Evolutionary conservation across 2,888 invertebrate species (phyloP).

Genomic region (Cremastinae sp.): DNA sequence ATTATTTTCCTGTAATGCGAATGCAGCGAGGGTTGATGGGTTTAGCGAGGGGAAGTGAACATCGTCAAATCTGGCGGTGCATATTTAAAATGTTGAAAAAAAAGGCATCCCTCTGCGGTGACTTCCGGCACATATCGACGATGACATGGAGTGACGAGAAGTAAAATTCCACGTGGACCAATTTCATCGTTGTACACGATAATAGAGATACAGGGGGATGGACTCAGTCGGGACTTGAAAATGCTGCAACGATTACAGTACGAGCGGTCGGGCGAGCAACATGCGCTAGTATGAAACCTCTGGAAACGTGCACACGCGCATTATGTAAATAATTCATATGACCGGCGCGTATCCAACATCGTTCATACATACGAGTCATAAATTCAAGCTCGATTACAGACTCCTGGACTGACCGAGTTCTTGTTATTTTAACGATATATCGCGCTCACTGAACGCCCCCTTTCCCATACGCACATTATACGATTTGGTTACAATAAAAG

Average conservation of each 20-base stretch:
- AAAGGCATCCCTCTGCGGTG: conserved; percentile 60
- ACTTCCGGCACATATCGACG: conserved; percentile 63
- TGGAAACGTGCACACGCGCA: too few relatives aligned
- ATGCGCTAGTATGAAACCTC: conserved; percentile 28
- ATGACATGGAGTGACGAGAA: conserved; percentile 51
- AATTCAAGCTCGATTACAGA: conserved; percentile 49
- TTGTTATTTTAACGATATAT: conserved; percentile 39
- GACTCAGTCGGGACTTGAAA: conserved; percentile 50
- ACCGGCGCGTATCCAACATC: neutral
- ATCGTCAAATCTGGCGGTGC: conserved; percentile 38
- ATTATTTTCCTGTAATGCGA: too few relatives aligned
- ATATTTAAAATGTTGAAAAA: conserved; percentile 65
- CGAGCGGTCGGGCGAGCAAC: conserved; percentile 34
- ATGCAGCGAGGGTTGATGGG: too few relatives aligned
- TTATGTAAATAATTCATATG: conserved; percentile 28
- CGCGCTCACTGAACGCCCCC: too few relatives aligned
- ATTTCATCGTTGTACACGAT: conserved; percentile 4
- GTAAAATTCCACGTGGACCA: conserved; percentile 48
- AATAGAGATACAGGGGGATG: conserved; percentile 27
- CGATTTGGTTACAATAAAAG: conserved; percentile 28
- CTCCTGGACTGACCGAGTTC: conserved; percentile 18
- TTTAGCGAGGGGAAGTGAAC: too few relatives aligned
- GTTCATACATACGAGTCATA: conserved; percentile 18
- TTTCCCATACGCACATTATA: too few relatives aligned
- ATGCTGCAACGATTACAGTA: conserved; percentile 39